Base-by-base conservation (phyloP, 2,888 invertebrate species). In the Agrypnus murinus region DNA sequence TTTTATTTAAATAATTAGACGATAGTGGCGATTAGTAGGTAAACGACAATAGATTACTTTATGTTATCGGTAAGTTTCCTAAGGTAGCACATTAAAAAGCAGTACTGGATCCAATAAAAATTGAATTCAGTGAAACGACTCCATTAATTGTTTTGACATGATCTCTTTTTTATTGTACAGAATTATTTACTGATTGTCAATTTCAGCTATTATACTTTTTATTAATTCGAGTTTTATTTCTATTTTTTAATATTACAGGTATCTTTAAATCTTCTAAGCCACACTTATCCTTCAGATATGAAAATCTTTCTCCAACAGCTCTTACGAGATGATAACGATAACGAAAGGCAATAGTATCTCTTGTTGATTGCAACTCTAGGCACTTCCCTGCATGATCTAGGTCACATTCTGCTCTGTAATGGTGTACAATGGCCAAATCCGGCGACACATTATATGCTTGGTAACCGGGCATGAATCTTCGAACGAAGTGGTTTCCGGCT, bases 401-500 rank as follows among this genome's bases (percentile, higher is more conserved):
- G 85, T 96, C 95, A 83, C 97, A 97, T n/a, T n/a, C n/a, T 0
- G 95, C 93, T 75, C 92, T 84, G 81, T 95, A 94, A 82, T 95
- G 95, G 80, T 97, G 96, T 62, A 97, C 85, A 58, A 96, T 91
- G 10, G 94, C 96, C 3, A 94, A 89, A 73, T 95, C 94, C 0
- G 94, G 89, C 0, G 95, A 94, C 9, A 96, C 95, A 80, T 96
- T 96, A 7, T 94, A 87, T 0, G 95, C 93, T 1, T 87, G 88
- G 77, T 92, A 92, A 0, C 94, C 95, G 0, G 95, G 93, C 2
- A 93, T 89, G 78, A 95, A 94, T 83, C 96, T 96, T 96, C 97
- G 97, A 14, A 96, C 92, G 84, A 96, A 96, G 85, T 97, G 96
- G 86, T 97, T 97, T 1, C 97, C 97, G 12, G 95, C 93, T 84